Evolutionary conservation across 37 sponge, comb jelly and placozoan genomes (phyloP).

Genomic region (Aphrocallistes beatrix): DNA sequence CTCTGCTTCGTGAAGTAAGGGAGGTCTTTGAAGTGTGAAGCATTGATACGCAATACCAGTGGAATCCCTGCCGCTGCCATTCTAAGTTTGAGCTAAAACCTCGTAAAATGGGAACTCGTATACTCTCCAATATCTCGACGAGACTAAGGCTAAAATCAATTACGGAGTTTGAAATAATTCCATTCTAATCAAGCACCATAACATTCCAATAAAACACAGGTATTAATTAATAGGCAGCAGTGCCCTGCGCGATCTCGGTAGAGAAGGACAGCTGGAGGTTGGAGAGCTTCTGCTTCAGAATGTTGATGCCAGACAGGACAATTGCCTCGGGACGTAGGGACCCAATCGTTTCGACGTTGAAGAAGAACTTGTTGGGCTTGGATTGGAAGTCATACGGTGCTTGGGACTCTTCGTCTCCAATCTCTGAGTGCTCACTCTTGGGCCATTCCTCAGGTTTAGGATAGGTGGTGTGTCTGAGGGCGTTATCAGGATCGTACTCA

Average conservation of each 20-base stretch:
- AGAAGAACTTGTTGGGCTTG: conserved; percentile 79
- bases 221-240: not conserved
- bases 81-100: not conserved
- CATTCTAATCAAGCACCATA: not conserved
- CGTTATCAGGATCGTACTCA: conserved; percentile 98
- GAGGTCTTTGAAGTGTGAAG: not conserved
- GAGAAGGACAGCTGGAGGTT: conserved; percentile 77
- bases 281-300: conserved; percentile 86
- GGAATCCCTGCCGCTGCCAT: not conserved
- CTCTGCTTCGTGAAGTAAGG: not conserved
- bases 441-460: conserved; percentile 98
- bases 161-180: not conserved
- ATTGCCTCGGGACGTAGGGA: conserved; percentile 86
- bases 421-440: conserved; percentile 83
- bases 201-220: not conserved
- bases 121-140: not conserved
- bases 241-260: conserved; percentile 71
- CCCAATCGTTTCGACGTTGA: conserved; percentile 88
- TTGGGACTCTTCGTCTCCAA: conserved; percentile 70
- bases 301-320: conserved; percentile 74
- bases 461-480: conserved; percentile 92
- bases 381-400: conserved; percentile 81
- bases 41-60: not conserved
- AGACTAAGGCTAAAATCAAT: too few species aligned
- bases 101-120: not conserved